A percentile compares a stretch with the other conserved stretches of the same genome.
phyloP scores from a whole-genome alignment of 2,113 vertebrate genomes.

The Setophaga petechia region DNA sequence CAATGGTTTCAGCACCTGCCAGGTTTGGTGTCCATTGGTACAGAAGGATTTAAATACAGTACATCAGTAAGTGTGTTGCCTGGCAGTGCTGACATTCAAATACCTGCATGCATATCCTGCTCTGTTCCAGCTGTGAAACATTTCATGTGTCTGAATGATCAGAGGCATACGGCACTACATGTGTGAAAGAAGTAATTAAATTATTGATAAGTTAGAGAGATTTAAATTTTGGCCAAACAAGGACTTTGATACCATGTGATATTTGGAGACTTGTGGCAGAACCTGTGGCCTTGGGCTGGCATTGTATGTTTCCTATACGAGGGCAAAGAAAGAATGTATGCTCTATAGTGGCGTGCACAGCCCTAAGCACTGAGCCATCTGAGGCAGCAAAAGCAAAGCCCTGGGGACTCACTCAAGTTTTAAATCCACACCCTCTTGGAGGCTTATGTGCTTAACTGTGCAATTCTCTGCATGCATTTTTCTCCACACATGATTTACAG shows the following conservation, averaged over 20 bases:
- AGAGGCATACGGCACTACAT: background rate
- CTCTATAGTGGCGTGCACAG: background rate
- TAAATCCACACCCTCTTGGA: background rate
- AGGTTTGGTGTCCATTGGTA: background rate
- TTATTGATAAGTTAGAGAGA: background rate
- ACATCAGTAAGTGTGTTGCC: background rate
- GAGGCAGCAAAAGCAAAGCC: background rate
- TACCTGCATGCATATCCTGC: background rate
- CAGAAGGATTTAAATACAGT: background rate
- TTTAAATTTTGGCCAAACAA: background rate
- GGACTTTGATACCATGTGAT: background rate
- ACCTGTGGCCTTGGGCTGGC: background rate
- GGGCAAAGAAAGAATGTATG: background rate
- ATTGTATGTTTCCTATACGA: background rate
- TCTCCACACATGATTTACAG: background rate
- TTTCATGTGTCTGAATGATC: background rate
- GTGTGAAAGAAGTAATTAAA: background rate
- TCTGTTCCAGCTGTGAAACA: background rate
- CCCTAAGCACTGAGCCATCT: background rate
- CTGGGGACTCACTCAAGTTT: background rate
- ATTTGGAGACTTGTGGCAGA: background rate
- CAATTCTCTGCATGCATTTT: slow-evolving; percentile 18
- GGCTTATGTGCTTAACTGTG: background rate
- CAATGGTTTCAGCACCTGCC: background rate
- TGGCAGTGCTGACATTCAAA: background rate